These are phyloP conservation scores for Eilema depressum DNA, from an alignment of 2,888 invertebrate genomes.

Conservation along the genomic window DNA sequence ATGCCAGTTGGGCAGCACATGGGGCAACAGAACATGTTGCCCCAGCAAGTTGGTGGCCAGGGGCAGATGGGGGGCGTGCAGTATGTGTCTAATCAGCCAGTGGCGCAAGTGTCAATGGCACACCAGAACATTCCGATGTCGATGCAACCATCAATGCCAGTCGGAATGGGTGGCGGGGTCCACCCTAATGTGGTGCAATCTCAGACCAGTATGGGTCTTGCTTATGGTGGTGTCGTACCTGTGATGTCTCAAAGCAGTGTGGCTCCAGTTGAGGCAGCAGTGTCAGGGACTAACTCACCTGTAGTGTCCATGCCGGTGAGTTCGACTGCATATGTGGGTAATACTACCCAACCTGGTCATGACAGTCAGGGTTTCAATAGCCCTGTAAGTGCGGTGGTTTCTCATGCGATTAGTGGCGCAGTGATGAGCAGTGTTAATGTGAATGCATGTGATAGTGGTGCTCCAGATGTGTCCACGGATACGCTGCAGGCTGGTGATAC, in stretches of 20 bases:
- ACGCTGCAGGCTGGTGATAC: conserved; percentile 73
- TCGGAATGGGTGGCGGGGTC: conserved; percentile 79
- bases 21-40: conserved; percentile 80
- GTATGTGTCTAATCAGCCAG: conserved; percentile 77
- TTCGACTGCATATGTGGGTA: conserved; percentile 75
- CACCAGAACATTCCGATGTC: conserved; percentile 86
- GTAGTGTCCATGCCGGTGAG: conserved; percentile 83
- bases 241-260: conserved; percentile 85
- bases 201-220: conserved; percentile 82
- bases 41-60: conserved; percentile 79
- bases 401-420: conserved; percentile 79
- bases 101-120: conserved; percentile 77
- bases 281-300: conserved; percentile 84
- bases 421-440: conserved; percentile 83
- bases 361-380: conserved; percentile 85
- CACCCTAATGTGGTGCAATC: conserved; percentile 83
- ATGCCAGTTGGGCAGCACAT: conserved; percentile 81
- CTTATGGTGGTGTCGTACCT: conserved; percentile 80
- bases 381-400: conserved; percentile 84
- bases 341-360: conserved; percentile 72
- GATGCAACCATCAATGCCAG: conserved; percentile 82
- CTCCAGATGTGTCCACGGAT: conserved; percentile 72
- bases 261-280: conserved; percentile 78
- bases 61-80: conserved; percentile 80
- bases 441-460: conserved; percentile 83